Percentiles rank a stretch among this genome's conserved stretches.
Evolutionary conservation across 2,888 invertebrate species (phyloP).

Genomic region (Polyploca ridens): DNA sequence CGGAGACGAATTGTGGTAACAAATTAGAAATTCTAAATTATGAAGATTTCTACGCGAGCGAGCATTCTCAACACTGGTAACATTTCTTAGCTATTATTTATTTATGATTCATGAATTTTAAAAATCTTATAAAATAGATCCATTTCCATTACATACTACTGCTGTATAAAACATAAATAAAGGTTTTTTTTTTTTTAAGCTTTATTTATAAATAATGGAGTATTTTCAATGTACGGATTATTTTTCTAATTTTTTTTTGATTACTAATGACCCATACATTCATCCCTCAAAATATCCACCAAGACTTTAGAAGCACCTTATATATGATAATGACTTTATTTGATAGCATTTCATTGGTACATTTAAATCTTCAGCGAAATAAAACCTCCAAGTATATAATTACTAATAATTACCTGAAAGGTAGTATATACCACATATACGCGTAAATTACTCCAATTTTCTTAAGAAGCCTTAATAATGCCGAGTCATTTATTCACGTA

Average conservation of each 20-base stretch:
- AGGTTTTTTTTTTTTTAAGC: too few species aligned
- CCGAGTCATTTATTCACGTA: neutral
- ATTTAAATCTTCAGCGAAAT: too few species aligned
- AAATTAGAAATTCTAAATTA: constrained; percentile 26
- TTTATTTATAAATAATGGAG: too few species aligned
- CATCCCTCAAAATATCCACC: too few species aligned
- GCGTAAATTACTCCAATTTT: constrained; percentile 1
- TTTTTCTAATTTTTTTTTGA: too few species aligned
- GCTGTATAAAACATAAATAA: too few species aligned
- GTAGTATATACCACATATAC: neutral
- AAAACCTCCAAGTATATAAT: neutral
- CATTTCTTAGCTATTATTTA: neutral
- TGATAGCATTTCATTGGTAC: too few species aligned
- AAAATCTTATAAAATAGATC: neutral
- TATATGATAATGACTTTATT: too few species aligned
- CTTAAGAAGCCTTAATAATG: neutral
- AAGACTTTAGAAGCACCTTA: too few species aligned
- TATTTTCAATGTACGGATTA: too few species aligned
- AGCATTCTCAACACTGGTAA: neutral
- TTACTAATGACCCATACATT: too few species aligned
- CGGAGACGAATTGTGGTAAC: constrained; percentile 27
- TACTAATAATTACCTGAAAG: constrained; percentile 1
- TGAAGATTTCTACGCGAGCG: constrained; percentile 1
- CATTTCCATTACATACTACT: too few species aligned
- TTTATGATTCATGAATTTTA: neutral